Conservation (phyloP, 2,888 invertebrate species). For the Nephrotoma guestfalica region DNA sequence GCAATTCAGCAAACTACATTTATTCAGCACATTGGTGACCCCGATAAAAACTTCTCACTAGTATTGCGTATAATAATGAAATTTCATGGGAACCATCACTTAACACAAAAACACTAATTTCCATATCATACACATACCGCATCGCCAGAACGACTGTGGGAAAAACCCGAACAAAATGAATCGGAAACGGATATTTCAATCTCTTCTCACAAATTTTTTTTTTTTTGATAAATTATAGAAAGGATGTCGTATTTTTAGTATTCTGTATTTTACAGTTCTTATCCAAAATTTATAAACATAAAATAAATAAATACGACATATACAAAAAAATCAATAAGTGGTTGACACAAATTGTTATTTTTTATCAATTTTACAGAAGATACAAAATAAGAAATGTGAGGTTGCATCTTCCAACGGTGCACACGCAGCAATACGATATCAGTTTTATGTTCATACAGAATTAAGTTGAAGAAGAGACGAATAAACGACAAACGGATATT, state of each 20-base stretch:
- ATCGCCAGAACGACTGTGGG: background rate
- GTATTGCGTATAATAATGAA: no score
- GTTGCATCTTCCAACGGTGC: background rate
- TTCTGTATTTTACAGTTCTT: background rate
- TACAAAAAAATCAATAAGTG: background rate
- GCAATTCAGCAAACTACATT: no score
- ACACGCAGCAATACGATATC: background rate
- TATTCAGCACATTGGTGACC: no score
- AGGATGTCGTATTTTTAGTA: background rate
- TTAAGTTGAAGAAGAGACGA: background rate
- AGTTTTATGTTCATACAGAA: background rate
- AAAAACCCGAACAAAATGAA: background rate
- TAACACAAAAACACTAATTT: background rate
- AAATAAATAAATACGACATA: background rate
- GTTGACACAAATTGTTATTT: background rate
- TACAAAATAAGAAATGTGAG: background rate
- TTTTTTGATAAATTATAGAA: background rate
- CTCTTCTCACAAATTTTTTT: background rate
- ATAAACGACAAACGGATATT: background rate
- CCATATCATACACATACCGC: background rate
- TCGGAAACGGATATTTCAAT: background rate
- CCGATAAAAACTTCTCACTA: no score
- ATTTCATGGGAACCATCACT: no score
- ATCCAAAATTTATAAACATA: background rate
- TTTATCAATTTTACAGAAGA: background rate